Evolutionary conservation across 2,113 vertebrate species (phyloP), one percentile per base, ranked within the genome.

Genomic region (Monopterus albus): DNA sequence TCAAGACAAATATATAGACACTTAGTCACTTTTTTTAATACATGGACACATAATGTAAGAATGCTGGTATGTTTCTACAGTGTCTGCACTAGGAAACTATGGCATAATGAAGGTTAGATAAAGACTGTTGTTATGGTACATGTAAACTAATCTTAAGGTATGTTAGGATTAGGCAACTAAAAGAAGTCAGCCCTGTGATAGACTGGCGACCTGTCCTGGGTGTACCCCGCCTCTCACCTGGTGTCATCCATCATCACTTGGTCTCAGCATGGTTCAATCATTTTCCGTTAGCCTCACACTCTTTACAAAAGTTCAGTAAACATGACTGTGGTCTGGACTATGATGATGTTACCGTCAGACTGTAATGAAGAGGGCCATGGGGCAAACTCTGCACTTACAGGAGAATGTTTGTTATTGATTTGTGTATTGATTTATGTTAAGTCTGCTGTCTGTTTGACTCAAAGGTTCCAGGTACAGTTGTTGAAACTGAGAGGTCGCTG

Each of bases 341-440:
- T 31, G 5, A 31, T 13, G 35, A 45, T 46, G 28, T 65, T 7
- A 36, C 26, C 36, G 33, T 11, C 20, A 63, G 42, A 39, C 42
- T 42, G 45, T n/a, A 29, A 40, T 47, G n/a, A 39, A 25, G 8
- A 59, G 12, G n/a, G 47, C 42, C 25, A 50, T 0, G 5, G 39
- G 42, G 17, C 29, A 12, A 58, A 63, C 20, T 67, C 31, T 39
- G 23, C 28, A 14, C 56, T 39, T 12, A 35, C 28, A 18, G 36
- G 20, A 55, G 40, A 47, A 59, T 40, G 42, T 17, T 11, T 51
- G 12, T 18, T 23, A 66, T 75, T 15, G 47, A 75, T 57, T 39
- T n/a, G n/a, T 6, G 10, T 25, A 79, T 62, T 15, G 75, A 82
- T 75, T 64, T 35, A 75, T 66, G 64, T 26, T 42, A 46, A 59